These are phyloP conservation scores for Himalopsyche japonica DNA, from an alignment of 2,888 invertebrate species.

Conservation along the genomic window DNA sequence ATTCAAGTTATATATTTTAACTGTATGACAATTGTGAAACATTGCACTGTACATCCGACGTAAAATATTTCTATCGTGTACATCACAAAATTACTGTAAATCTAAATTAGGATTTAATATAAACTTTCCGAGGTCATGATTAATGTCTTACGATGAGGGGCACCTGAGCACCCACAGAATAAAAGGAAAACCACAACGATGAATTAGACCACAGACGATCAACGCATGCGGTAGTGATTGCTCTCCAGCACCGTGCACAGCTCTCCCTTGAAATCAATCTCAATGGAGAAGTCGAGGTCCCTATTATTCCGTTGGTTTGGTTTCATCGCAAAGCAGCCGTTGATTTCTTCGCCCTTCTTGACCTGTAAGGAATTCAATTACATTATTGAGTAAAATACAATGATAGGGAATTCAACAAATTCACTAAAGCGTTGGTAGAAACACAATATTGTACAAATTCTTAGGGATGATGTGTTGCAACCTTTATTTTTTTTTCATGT, in stretches of 20 bases:
- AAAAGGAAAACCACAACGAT: background rate
- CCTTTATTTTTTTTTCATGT: too few species aligned
- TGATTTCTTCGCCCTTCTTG: conserved; percentile 92
- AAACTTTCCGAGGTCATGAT: background rate
- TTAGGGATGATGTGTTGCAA: too few species aligned
- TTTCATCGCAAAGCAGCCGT: conserved; percentile 89
- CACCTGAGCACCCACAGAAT: background rate
- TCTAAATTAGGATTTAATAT: background rate
- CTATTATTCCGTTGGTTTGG: conserved; percentile 96
- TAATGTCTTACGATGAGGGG: background rate
- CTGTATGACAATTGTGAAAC: background rate
- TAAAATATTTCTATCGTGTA: background rate
- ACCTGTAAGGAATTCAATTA: conserved; percentile 52
- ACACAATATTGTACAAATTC: too few species aligned
- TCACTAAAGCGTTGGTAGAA: too few species aligned
- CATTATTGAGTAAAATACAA: background rate
- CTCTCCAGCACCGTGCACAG: conserved; percentile 82
- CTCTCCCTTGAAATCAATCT: conserved; percentile 90
- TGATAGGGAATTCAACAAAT: too few species aligned
- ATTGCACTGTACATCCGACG: background rate
- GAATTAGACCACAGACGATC: conserved; percentile 46
- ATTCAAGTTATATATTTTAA: too few species aligned
- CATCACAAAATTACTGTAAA: background rate
- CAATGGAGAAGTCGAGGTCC: conserved; percentile 94
- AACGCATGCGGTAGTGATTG: conserved; percentile 91